phyloP scores from a whole-genome alignment of 2,888 invertebrate species.

The Ischnura elegans region DNA sequence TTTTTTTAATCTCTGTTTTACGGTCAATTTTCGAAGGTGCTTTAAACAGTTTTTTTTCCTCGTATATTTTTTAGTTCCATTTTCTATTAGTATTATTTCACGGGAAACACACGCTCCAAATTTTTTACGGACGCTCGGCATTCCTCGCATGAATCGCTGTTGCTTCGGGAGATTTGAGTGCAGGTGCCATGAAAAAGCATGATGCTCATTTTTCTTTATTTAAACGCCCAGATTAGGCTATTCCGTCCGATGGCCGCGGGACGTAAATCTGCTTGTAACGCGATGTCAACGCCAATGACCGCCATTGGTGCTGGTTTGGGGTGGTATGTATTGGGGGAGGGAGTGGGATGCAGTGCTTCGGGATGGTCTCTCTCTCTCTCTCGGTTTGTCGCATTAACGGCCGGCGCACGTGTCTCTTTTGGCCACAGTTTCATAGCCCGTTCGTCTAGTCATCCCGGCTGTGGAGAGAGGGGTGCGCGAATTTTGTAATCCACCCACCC shows the following conservation, averaged over 20 bases:
- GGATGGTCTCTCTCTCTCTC: no score
- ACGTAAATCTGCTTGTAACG: not conserved
- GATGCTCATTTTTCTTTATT: not conserved
- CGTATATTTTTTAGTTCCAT: no score
- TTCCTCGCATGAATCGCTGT: not conserved
- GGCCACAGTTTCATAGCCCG: constrained; percentile 17
- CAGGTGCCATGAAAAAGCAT: not conserved
- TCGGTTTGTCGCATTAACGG: constrained; percentile 22
- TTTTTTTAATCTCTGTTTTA: no score
- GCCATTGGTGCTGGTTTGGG: not conserved
- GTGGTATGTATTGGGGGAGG: not conserved
- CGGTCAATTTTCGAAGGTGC: not conserved
- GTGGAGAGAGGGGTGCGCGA: not conserved
- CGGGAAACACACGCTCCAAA: not conserved
- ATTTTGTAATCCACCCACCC: not conserved
- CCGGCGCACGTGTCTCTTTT: not conserved
- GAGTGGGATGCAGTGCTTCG: not conserved
- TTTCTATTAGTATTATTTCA: not conserved
- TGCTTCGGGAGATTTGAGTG: not conserved
- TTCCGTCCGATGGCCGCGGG: not conserved
- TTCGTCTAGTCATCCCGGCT: not conserved
- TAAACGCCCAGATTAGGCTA: not conserved
- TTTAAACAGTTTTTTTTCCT: not conserved
- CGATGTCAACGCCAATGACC: not conserved
- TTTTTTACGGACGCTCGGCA: not conserved